These are phyloP conservation scores for Deilephila elpenor DNA, from an alignment of 2,888 invertebrate genomes.

Conservation along the genomic window DNA sequence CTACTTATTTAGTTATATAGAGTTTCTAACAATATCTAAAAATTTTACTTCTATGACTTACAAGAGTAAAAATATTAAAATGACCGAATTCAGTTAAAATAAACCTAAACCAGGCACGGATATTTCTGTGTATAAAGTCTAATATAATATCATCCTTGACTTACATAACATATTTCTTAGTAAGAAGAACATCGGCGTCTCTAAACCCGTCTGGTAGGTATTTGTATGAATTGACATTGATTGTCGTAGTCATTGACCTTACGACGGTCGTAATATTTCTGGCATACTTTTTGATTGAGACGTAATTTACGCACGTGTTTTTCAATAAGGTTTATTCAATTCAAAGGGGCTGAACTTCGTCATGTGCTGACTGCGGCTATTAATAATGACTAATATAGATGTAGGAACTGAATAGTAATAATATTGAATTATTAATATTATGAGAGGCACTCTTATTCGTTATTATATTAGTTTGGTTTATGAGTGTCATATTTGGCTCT, in stretches of 20 bases:
- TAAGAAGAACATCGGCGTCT: constrained; percentile 28
- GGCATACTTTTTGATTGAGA: constrained; percentile 7
- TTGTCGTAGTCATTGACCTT: constrained; percentile 55
- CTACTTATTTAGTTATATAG: too few species aligned
- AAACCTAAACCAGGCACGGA: too few species aligned
- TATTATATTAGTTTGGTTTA: too few species aligned
- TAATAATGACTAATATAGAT: not conserved
- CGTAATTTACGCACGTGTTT: constrained; percentile 20
- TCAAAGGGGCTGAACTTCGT: not conserved
- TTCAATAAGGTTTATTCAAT: constrained; percentile 12
- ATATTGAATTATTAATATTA: too few species aligned
- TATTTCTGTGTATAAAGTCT: too few species aligned
- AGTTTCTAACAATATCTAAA: too few species aligned
- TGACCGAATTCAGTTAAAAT: too few species aligned
- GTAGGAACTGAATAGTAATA: not conserved
- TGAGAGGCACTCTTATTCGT: too few species aligned
- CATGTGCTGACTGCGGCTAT: not conserved
- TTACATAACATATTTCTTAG: not conserved
- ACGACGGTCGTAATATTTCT: constrained; percentile 17
- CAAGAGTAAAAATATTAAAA: too few species aligned
- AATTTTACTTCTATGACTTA: too few species aligned
- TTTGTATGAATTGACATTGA: constrained; percentile 53
- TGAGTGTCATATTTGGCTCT: too few species aligned
- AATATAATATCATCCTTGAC: constrained; percentile 15
- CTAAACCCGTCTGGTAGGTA: constrained; percentile 46